These are phyloP conservation scores for Lepidochrysops patricia DNA, from an alignment of 2,888 invertebrate genomes.

Conservation along the genomic window DNA sequence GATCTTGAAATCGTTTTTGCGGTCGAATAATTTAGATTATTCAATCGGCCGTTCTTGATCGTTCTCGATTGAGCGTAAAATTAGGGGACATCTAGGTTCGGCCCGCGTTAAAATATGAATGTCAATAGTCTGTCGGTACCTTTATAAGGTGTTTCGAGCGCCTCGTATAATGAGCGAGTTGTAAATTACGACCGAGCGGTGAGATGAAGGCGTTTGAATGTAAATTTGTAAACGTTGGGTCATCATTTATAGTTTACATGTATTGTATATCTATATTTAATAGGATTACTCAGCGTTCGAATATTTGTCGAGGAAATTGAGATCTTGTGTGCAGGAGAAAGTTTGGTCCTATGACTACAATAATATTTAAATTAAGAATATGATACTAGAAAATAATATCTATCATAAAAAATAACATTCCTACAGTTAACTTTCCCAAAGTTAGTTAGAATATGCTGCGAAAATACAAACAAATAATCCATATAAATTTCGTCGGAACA, in stretches of 20 bases:
- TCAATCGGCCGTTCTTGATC: conserved; percentile 51
- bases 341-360: not conserved
- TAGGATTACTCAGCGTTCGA: not conserved
- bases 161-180: conserved; percentile 52
- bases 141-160: conserved; percentile 38
- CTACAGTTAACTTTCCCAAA: too few relatives aligned
- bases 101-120: conserved; percentile 64
- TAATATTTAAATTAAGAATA: not conserved
- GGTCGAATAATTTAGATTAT: conserved; percentile 35
- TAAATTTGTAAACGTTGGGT: conserved; percentile 50
- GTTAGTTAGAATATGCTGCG: too few relatives aligned
- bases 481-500: too few relatives aligned
- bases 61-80: conserved; percentile 66
- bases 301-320: conserved; percentile 2
- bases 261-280: conserved; percentile 9
- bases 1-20: conserved; percentile 47
- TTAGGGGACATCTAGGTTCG: conserved; percentile 57
- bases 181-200: conserved; percentile 63
- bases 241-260: conserved; percentile 31
- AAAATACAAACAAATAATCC: too few relatives aligned
- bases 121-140: conserved; percentile 55
- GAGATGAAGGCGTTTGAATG: conserved; percentile 57
- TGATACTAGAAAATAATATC: not conserved
- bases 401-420: not conserved
- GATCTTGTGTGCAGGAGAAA: not conserved